phyloP scores from a whole-genome alignment of 2,888 invertebrate genomes.

The Ochropleura plecta region DNA sequence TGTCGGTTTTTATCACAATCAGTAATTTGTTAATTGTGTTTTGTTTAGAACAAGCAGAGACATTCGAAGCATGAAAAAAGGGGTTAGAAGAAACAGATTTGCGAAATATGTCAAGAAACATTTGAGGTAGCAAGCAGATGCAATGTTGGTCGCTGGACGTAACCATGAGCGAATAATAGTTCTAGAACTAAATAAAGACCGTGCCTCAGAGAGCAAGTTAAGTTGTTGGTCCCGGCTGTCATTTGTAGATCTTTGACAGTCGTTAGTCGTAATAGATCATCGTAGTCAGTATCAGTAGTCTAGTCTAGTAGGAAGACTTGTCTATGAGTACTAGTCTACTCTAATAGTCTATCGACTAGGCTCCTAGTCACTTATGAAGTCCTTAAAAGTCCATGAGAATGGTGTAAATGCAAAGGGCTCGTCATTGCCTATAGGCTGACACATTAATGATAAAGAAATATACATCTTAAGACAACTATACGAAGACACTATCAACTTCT shows the following conservation, averaged over 20 bases:
- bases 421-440: background rate
- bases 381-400: background rate
- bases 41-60: constrained; percentile 28
- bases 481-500: background rate
- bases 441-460: background rate
- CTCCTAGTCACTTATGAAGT: background rate
- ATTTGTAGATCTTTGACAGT: no score
- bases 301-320: no score
- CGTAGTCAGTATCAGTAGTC: no score
- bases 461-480: background rate
- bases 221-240: no score
- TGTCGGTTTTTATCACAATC: constrained; percentile 54
- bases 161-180: background rate
- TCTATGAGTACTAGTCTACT: no score
- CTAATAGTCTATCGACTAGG: no score
- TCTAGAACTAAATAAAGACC: background rate
- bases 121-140: background rate
- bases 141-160: no score
- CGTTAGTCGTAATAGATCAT: no score
- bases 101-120: background rate
- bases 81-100: background rate
- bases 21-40: constrained; percentile 49
- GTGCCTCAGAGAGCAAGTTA: no score
- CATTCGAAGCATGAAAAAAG: constrained; percentile 10
- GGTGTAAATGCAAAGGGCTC: background rate